Conservation (phyloP, 2,113 vertebrate genomes). For the Rhodinocichla rosea region DNA sequence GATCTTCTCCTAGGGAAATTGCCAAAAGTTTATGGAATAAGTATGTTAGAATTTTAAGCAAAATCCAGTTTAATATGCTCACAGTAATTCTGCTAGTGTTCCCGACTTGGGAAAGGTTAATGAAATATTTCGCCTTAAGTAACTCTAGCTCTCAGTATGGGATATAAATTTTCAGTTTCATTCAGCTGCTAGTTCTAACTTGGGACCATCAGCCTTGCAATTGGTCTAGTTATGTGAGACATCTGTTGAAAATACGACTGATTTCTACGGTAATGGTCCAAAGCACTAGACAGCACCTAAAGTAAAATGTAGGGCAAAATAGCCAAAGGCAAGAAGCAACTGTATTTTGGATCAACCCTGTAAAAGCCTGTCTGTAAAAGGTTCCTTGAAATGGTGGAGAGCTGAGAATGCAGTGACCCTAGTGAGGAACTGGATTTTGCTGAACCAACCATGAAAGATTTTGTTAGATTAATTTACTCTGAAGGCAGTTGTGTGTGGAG, state of each 20-base stretch:
- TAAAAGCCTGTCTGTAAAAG: not conserved
- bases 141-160: not conserved
- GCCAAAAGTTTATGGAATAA: not conserved
- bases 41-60: not conserved
- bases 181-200: not conserved
- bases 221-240: not conserved
- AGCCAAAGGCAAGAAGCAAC: not conserved
- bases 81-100: not conserved
- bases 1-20: not conserved
- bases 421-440: not conserved
- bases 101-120: not conserved
- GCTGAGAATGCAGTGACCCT: not conserved
- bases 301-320: not conserved
- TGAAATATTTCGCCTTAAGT: not conserved
- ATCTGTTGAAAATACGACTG: not conserved
- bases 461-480: not conserved
- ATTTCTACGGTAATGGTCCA: not conserved
- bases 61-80: not conserved
- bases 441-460: not conserved
- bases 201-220: not conserved
- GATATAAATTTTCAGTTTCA: not conserved
- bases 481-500: not conserved
- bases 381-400: not conserved
- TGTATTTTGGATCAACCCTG: not conserved
- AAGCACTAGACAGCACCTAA: not conserved